Percentiles rank a stretch among this genome's conserved stretches.
These are phyloP conservation scores for Sycon ciliatum DNA, from an alignment of 37 sponge, comb jelly and placozoan genomes.

Conservation along the genomic window DNA sequence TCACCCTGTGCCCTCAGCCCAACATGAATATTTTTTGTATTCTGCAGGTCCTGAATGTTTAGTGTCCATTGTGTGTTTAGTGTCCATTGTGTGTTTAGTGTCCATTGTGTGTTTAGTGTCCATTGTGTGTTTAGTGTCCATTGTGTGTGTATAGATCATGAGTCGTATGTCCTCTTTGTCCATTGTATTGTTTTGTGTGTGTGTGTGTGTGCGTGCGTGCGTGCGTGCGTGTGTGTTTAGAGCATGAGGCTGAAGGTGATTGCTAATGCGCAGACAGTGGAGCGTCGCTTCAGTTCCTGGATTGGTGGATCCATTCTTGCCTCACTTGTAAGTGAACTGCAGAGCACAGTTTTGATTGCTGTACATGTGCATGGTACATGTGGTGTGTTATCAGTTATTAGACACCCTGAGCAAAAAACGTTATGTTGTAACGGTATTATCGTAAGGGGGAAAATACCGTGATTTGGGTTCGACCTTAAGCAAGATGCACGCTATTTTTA, in stretches of 20 bases:
- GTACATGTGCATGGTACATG: background rate
- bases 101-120: too few species aligned
- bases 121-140: too few species aligned
- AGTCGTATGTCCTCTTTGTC: background rate
- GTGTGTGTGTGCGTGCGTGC: background rate
- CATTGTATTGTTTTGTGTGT: background rate
- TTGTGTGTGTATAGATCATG: too few species aligned
- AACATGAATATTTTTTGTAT: too few species aligned
- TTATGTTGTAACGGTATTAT: too few species aligned
- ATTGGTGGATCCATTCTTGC: slow-evolving; percentile 91
- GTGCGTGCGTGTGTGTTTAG: slow-evolving; percentile 19
- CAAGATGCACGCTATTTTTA: too few species aligned
- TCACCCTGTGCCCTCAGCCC: too few species aligned
- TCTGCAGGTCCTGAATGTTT: too few species aligned
- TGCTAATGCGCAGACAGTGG: slow-evolving; percentile 53
- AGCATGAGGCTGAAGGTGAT: slow-evolving; percentile 68
- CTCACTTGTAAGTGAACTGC: slow-evolving; percentile 55
- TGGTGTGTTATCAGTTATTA: background rate
- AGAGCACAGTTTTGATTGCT: background rate
- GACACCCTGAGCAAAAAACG: background rate
- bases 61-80: too few species aligned
- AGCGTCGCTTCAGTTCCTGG: slow-evolving; percentile 81
- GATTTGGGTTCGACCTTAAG: too few species aligned
- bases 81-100: too few species aligned
- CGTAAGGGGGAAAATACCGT: too few species aligned